Percentiles rank a stretch among this genome's conserved stretches.
phyloP scores from a whole-genome alignment of 1,140 invertebrate genomes.

The Heliconius melpomene region DNA sequence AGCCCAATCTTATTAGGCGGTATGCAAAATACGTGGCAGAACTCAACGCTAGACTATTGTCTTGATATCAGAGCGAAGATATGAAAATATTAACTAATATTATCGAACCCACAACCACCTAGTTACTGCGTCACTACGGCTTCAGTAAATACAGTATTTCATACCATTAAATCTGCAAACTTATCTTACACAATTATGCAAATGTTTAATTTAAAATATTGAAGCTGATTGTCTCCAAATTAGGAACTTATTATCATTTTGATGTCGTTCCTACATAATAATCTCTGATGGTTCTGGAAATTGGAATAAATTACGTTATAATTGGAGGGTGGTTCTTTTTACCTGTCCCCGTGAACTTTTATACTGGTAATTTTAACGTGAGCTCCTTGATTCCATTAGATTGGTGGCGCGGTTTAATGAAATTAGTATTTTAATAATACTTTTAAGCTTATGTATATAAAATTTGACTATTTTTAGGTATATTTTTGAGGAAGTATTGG shows the following conservation, averaged over 20 bases:
- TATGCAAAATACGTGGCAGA: too few species aligned
- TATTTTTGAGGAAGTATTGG: too few species aligned
- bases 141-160: background rate
- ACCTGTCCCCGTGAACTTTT: slow-evolving; percentile 6
- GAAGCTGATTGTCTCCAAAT: slow-evolving; percentile 22
- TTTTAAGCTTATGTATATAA: background rate
- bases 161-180: background rate
- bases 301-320: slow-evolving; percentile 29
- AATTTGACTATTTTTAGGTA: too few species aligned
- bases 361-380: background rate
- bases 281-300: slow-evolving; percentile 23
- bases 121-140: background rate
- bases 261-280: slow-evolving; percentile 27
- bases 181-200: slow-evolving; percentile 21
- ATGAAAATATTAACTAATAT: too few species aligned
- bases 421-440: slow-evolving; percentile 8
- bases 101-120: background rate
- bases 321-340: slow-evolving; percentile 18
- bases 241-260: slow-evolving; percentile 35
- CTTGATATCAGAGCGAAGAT: too few species aligned
- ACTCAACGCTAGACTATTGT: too few species aligned
- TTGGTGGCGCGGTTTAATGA: background rate
- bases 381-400: slow-evolving; percentile 5
- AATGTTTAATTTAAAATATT: slow-evolving; percentile 31
- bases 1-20: too few species aligned